Conservation (phyloP, 2,113 vertebrate genomes). For the Gambusia affinis region DNA sequence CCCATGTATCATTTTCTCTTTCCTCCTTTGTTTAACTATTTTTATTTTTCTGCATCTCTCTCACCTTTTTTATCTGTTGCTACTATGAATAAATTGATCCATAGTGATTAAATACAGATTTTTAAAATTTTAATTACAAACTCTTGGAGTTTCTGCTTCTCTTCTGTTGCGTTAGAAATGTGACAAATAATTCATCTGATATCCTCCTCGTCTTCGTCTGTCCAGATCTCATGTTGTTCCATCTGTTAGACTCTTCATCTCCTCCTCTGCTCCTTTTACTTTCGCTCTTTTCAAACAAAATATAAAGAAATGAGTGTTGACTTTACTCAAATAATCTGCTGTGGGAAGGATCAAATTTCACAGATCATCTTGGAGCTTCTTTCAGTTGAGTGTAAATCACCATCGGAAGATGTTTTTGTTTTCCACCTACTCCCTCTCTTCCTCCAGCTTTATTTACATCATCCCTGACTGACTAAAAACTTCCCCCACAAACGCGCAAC, state of each 20-base stretch:
- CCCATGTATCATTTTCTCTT: background rate
- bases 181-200: background rate
- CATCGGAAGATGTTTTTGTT: background rate
- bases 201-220: background rate
- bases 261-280: background rate
- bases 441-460: slow-evolving; percentile 1
- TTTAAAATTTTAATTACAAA: background rate
- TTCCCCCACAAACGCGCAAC: background rate
- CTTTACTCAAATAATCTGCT: background rate
- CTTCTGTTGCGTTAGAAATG: background rate
- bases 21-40: background rate
- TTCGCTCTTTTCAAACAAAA: too few relatives aligned
- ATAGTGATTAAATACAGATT: background rate
- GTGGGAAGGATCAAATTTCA: background rate
- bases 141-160: background rate
- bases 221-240: background rate
- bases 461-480: background rate
- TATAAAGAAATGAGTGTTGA: background rate
- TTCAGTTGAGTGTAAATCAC: background rate
- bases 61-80: background rate
- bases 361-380: background rate
- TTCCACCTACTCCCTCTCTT: slow-evolving; percentile 1
- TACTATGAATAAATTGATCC: background rate
- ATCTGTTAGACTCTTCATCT: background rate
- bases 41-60: background rate